Conservation (phyloP, 2,888 invertebrate species). For the Dugesia japonica region DNA sequence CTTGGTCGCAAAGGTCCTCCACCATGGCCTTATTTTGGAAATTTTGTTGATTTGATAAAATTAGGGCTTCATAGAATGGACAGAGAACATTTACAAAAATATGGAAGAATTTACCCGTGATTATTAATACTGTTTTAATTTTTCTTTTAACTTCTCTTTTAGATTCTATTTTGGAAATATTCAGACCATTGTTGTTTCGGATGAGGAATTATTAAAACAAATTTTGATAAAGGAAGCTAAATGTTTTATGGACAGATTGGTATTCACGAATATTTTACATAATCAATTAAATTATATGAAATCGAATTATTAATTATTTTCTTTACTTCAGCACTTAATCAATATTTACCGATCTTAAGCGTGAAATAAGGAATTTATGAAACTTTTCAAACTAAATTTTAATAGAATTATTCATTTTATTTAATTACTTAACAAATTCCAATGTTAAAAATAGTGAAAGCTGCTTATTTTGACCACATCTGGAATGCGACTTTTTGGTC, state of each 20-base stretch:
- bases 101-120: background rate
- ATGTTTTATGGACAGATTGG: background rate
- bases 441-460: no score
- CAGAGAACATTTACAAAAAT: background rate
- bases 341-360: no score
- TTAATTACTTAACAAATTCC: no score
- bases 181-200: background rate
- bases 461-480: no score
- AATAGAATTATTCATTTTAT: no score
- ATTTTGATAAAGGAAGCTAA: background rate
- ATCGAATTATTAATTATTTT: no score
- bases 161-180: conserved; percentile 1
- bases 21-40: background rate
- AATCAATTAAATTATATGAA: no score
- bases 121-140: background rate
- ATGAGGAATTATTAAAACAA: background rate
- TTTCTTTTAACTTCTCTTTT: background rate
- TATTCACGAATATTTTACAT: background rate
- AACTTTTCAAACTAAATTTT: no score
- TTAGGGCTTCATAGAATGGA: background rate
- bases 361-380: no score
- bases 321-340: no score
- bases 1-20: background rate
- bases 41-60: background rate
- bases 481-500: no score